Evolutionary conservation across 92 coral and sea anemone species (phyloP).

Genomic region (Pocillopora grandis): DNA sequence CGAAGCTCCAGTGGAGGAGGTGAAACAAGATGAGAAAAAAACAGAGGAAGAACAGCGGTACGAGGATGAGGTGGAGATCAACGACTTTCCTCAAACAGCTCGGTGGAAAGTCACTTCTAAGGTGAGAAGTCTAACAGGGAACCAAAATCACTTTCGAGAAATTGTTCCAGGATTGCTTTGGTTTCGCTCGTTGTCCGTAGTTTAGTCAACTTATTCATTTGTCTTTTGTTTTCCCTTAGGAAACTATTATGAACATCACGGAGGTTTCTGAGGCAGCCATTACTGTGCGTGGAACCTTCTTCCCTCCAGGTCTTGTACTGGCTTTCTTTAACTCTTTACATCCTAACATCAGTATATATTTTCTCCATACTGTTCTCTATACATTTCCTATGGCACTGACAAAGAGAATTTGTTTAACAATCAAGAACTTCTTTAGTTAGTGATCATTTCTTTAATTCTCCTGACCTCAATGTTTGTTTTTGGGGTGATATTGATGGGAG

Average conservation of each 20-base stretch:
- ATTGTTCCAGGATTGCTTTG: background rate
- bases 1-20: slow-evolving; percentile 88
- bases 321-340: background rate
- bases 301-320: slow-evolving; percentile 62
- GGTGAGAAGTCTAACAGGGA: slow-evolving; percentile 40
- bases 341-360: too few relatives aligned
- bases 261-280: slow-evolving; percentile 97
- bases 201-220: background rate
- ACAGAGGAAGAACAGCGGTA: slow-evolving; percentile 85
- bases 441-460: too few relatives aligned
- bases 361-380: too few relatives aligned
- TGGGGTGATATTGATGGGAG: too few relatives aligned
- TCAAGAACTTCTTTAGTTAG: too few relatives aligned
- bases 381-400: too few relatives aligned
- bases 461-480: too few relatives aligned
- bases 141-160: background rate
- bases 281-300: slow-evolving; percentile 96
- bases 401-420: too few relatives aligned
- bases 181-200: too few relatives aligned
- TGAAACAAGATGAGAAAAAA: slow-evolving; percentile 79
- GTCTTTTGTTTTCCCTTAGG: slow-evolving; percentile 32
- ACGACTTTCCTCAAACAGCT: slow-evolving; percentile 96
- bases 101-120: slow-evolving; percentile 98
- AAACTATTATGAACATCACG: slow-evolving; percentile 90
- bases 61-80: slow-evolving; percentile 97